phyloP scores from a whole-genome alignment of 2,888 invertebrate species.

The Mimas tiliae region DNA sequence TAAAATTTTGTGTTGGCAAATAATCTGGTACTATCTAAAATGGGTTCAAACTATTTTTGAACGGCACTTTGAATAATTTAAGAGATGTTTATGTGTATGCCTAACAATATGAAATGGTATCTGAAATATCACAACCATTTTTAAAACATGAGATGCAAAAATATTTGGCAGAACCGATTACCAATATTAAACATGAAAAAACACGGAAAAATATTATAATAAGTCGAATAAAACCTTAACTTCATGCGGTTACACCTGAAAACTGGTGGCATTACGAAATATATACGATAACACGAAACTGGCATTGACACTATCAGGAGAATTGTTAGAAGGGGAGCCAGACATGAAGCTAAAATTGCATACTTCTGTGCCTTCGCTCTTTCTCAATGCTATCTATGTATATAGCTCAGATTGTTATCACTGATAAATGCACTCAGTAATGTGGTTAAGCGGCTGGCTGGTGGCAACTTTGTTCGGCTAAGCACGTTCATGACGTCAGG shows the following conservation, averaged over 20 bases:
- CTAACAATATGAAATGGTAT: neutral
- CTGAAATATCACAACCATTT: neutral
- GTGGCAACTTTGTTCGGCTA: neutral
- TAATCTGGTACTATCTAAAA: conserved; percentile 13
- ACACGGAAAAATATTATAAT: neutral
- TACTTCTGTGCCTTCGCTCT: conserved; percentile 41
- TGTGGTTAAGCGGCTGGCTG: neutral
- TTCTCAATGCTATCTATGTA: conserved; percentile 74
- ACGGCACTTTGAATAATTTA: neutral
- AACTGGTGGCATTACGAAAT: conserved; percentile 13
- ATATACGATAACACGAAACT: neutral
- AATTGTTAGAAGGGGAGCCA: conserved; percentile 24
- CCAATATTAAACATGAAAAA: neutral
- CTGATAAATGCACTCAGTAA: conserved; percentile 64
- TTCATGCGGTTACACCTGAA: neutral
- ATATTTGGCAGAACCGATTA: neutral
- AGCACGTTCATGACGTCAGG: neutral
- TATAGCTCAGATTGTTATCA: conserved; percentile 67
- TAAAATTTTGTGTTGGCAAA: conserved; percentile 26
- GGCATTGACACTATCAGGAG: conserved; percentile 18
- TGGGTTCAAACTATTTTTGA: neutral
- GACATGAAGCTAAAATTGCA: conserved; percentile 22
- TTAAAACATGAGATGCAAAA: neutral
- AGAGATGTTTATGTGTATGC: neutral
- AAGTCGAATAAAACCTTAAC: neutral